Conservation (phyloP, 2,797 vertebrate species). For the Iguana delicatissima region DNA sequence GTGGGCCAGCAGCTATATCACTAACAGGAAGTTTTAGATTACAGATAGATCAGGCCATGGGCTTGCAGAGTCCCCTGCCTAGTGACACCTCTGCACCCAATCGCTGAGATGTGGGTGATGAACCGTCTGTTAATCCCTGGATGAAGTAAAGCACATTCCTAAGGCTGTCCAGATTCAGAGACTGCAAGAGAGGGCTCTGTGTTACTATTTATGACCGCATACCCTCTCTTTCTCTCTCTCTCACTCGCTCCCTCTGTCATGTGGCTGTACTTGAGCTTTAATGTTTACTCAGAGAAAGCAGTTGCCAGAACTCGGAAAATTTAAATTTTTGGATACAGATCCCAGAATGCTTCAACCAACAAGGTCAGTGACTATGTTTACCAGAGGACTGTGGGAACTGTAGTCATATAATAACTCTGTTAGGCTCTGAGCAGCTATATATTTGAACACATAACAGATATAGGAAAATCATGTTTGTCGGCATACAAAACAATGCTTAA, state of each 20-base stretch:
- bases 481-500: not conserved
- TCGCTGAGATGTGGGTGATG: conserved; percentile 36
- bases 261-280: not conserved
- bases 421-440: too few relatives aligned
- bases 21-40: conserved; percentile 84
- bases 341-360: too few relatives aligned
- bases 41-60: conserved; percentile 55
- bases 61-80: conserved; percentile 41
- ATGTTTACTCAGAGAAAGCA: not conserved
- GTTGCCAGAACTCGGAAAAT: too few relatives aligned
- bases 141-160: conserved; percentile 62
- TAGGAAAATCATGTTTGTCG: not conserved
- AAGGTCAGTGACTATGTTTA: too few relatives aligned
- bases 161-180: conserved; percentile 29
- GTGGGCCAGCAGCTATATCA: conserved; percentile 87
- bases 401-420: too few relatives aligned
- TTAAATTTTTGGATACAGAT: too few relatives aligned
- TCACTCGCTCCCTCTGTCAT: not conserved
- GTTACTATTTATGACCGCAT: conserved; percentile 16
- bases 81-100: conserved; percentile 39
- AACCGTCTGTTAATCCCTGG: conserved; percentile 65
- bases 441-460: not conserved
- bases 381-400: too few relatives aligned
- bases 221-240: too few relatives aligned
- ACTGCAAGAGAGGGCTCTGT: conserved; percentile 30